Base-by-base conservation (phyloP, 2,113 vertebrate species). In the Tenrec ecaudatus region DNA sequence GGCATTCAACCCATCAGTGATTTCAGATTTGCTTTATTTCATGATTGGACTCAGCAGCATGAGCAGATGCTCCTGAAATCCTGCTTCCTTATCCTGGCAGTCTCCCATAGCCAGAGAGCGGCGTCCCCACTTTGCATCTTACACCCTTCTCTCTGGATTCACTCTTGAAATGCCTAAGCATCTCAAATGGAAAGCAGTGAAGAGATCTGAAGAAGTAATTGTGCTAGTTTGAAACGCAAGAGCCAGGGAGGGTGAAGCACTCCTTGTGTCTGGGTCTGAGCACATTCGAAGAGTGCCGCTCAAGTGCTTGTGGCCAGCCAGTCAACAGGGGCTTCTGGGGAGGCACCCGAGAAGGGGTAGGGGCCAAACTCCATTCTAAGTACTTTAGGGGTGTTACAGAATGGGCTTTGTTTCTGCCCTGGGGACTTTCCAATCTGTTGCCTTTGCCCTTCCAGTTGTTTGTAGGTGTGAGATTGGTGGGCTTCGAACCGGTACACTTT, bases 11-110 rank as follows among this genome's bases (percentile, higher is more conserved):
- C 86, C 27, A 40, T 94, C 92, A 96, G 93, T 94, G 94, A 80
- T 95, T 95, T 86, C 94, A 94, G 90, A 57, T 95, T 86, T 84
- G 68, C 94, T 95, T 91, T 92, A 73, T 96, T 96, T 96, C 75
- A 95, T 95, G 96, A 97, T 92, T 97, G 97, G 97, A 95, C 94
- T 95, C 89, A 76, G 31, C 20, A 58, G 77, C 19, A 10, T 87
- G 80, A 77, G 73, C 87, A 93, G 87, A 38, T 40, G 73, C 94
- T 89, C 89, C 78, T 90, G 88, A 93, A 97, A 95, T 89, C 73
- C 85, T 29, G 66, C 71, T 47, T 27, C 38, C 22, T 29, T 16
- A 2, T 62, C 15, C 22, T 11, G 76, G 71, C 36, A 5, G 38
- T 31, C 25, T 79, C 0, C 8, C 33, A 38, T 11, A 85, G 43